Evolutionary conservation across 2,797 vertebrate genomes (phyloP).

Genomic region (Siniperca scherzeri): DNA sequence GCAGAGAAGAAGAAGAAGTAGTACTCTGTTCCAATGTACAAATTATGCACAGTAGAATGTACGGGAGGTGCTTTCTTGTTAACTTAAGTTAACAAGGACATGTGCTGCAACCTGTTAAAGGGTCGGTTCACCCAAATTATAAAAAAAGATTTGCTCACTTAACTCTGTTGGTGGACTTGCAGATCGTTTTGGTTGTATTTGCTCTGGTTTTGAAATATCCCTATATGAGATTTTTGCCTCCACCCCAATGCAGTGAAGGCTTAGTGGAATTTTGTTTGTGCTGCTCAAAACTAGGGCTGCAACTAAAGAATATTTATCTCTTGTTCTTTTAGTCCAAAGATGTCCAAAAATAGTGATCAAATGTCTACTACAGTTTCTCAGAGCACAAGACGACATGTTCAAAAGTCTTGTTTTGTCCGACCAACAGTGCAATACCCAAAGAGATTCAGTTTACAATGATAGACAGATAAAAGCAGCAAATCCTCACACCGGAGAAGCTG

Average conservation of each 20-base stretch:
- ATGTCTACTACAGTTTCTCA: neutral
- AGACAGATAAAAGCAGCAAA: neutral
- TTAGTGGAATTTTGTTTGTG: neutral
- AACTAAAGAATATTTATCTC: neutral
- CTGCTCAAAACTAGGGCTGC: neutral
- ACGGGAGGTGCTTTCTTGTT: too few species aligned
- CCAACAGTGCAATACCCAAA: neutral
- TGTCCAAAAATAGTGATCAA: neutral
- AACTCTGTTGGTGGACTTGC: neutral
- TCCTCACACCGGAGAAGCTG: neutral
- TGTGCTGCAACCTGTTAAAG: neutral
- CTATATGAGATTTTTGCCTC: neutral
- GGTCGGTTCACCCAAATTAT: neutral
- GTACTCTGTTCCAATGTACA: neutral
- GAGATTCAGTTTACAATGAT: neutral
- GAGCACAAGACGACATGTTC: neutral
- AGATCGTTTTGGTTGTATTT: neutral
- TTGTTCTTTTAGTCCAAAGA: neutral
- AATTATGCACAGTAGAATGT: neutral
- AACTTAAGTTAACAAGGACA: neutral
- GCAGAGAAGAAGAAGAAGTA: neutral
- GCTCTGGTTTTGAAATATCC: neutral
- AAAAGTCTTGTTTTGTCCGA: neutral
- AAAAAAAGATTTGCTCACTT: neutral
- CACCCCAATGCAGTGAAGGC: neutral